Evolutionary conservation across 1,140 invertebrate genomes (phyloP), one percentile per base, ranked within the genome.

Genomic region (Aphelinus certus): DNA sequence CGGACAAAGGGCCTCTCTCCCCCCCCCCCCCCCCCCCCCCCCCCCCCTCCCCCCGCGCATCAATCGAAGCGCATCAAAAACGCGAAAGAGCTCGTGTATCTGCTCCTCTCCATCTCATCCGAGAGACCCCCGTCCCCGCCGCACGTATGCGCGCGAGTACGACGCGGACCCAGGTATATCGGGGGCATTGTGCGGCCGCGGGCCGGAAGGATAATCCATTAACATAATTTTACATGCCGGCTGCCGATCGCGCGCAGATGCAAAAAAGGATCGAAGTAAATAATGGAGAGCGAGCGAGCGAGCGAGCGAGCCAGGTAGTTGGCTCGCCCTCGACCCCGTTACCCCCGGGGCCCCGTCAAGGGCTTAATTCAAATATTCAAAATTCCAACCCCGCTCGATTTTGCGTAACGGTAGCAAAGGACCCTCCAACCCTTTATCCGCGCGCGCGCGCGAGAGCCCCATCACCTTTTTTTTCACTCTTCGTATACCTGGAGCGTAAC

Each of bases 361-460:
- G 87, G 86, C 76, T 86, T 87, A 85, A 87, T 87, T 88, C 86
- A 85, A 85, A 88, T 87, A 87, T 87, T 86, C 82, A 85, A 86
- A 82, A 80, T 86, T 83, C 82, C 62, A 3, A 2, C 26, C 53
- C 68, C 56, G 56, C 6, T 6, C 51, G 42, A 26, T 85, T 87
- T 85, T 85, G 84, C 84, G 83, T 82, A 86, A 88, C 85, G 83
- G 81, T 74, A 68, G 69, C 73, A 26, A 26, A 26, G 26, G 26
- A 26, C 26, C 26, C 26, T 26, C 26, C 26, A 26, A 26, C 79
- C 75, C 51, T 47, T 62, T 67, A 47, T 46, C 58, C 61, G 65
- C 51, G 43, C 7, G 26, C 43, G 10, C 51, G 68, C 62, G 26
- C 26, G 26, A 26, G 26, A 26, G 26, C 26, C 26, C 26, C 26